These are phyloP conservation scores for Stomatorhinus walkeri DNA, from an alignment of 2,797 vertebrate species.

Conservation along the genomic window DNA sequence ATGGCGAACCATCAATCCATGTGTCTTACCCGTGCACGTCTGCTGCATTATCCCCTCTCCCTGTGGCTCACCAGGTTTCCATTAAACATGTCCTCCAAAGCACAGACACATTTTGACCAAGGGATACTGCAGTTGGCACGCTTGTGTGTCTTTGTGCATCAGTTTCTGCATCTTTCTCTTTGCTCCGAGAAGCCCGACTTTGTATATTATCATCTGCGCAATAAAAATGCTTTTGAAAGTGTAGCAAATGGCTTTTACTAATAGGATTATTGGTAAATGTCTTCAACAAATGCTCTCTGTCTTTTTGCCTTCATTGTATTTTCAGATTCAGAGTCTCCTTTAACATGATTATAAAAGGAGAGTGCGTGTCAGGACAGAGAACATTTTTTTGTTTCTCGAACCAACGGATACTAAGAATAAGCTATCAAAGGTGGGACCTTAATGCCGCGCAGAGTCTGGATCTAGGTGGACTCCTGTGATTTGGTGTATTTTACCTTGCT, in stretches of 20 bases:
- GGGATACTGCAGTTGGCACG: constrained; percentile 27
- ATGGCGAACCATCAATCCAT: neutral
- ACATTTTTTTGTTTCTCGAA: neutral
- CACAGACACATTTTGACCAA: constrained; percentile 23
- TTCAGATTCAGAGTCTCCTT: constrained; percentile 43
- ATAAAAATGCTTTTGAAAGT: constrained; percentile 44
- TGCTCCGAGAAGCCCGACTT: constrained; percentile 26
- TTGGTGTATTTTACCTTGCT: neutral
- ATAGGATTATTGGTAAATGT: constrained; percentile 51
- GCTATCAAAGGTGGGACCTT: neutral
- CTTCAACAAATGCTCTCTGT: constrained; percentile 25
- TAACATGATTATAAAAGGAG: constrained; percentile 30
- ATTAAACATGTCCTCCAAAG: constrained; percentile 22
- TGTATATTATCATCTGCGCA: constrained; percentile 37
- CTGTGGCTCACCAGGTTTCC: constrained; percentile 27
- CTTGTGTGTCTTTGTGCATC: constrained; percentile 30
- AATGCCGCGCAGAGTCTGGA: neutral
- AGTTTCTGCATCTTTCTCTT: constrained; percentile 23
- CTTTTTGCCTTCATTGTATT: constrained; percentile 19
- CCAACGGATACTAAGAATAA: neutral
- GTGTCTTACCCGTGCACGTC: constrained; percentile 24
- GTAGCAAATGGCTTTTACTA: constrained; percentile 50
- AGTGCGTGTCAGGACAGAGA: neutral
- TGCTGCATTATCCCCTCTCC: neutral
- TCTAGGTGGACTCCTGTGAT: neutral